phyloP scores from a whole-genome alignment of 2,797 vertebrate species.

The Chelon labrosus region DNA sequence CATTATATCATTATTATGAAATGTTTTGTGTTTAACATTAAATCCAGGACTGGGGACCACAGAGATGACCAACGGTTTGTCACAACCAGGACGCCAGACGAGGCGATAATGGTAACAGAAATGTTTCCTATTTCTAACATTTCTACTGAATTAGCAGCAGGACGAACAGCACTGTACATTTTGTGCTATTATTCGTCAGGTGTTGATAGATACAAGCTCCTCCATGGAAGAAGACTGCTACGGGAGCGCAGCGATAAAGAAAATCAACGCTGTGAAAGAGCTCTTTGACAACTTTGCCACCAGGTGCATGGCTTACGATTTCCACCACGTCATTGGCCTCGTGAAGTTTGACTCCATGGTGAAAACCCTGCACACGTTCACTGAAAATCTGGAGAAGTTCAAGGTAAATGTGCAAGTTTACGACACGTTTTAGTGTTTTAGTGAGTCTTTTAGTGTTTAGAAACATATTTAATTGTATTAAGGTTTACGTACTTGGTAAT shows the following conservation, averaged over 20 bases:
- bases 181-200: conserved; percentile 20
- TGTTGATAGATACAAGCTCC: conserved; percentile 76
- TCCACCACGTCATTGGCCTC: conserved; percentile 74
- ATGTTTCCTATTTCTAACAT: not conserved
- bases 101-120: conserved; percentile 73
- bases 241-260: conserved; percentile 53
- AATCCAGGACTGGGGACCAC: conserved; percentile 60
- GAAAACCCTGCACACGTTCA: conserved; percentile 74
- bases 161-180: not conserved
- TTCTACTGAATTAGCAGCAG: not conserved
- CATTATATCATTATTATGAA: too few species aligned
- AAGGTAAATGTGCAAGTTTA: conserved; percentile 59
- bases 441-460: too few species aligned
- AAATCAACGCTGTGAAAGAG: conserved; percentile 75
- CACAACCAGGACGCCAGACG: conserved; percentile 68
- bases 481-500: too few species aligned
- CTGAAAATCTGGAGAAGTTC: conserved; percentile 79
- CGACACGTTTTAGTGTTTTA: not conserved
- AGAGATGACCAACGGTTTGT: conserved; percentile 54
- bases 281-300: conserved; percentile 77
- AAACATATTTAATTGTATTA: too few species aligned
- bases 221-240: conserved; percentile 75
- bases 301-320: conserved; percentile 78
- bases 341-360: conserved; percentile 70
- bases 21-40: not conserved